phyloP scores from a whole-genome alignment of 2,113 vertebrate species.

The Megaceryle torquata region DNA sequence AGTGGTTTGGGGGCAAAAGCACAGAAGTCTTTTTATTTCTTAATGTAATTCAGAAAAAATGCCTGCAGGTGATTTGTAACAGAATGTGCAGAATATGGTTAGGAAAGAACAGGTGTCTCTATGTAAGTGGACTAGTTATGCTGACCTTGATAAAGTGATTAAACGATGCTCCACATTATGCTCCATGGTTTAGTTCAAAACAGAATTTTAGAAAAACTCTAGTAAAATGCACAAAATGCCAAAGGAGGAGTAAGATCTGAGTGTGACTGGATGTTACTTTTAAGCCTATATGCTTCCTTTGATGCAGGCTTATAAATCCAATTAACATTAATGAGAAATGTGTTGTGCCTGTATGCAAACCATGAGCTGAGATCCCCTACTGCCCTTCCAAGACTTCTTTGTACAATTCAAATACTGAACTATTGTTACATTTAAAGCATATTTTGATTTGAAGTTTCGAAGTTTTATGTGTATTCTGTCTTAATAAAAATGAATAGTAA shows the following conservation, averaged over 20 bases:
- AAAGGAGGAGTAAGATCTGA: not conserved
- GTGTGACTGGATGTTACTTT: not conserved
- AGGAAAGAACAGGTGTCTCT: not conserved
- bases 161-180: not conserved
- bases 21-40: not conserved
- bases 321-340: slow-evolving; percentile 47
- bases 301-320: slow-evolving; percentile 33
- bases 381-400: not conserved
- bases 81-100: not conserved
- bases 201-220: not conserved
- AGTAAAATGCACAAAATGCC: not conserved
- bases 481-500: slow-evolving; percentile 25
- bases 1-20: not conserved
- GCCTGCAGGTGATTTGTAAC: not conserved
- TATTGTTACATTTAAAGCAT: not conserved
- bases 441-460: not conserved
- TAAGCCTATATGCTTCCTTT: slow-evolving; percentile 24
- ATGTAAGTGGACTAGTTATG: not conserved
- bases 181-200: not conserved
- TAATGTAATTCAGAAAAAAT: not conserved
- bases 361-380: not conserved
- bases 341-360: not conserved
- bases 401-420: not conserved
- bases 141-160: not conserved
- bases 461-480: not conserved